Conservation (phyloP, 2,113 vertebrate species). For the Microcebus jonahi region DNA sequence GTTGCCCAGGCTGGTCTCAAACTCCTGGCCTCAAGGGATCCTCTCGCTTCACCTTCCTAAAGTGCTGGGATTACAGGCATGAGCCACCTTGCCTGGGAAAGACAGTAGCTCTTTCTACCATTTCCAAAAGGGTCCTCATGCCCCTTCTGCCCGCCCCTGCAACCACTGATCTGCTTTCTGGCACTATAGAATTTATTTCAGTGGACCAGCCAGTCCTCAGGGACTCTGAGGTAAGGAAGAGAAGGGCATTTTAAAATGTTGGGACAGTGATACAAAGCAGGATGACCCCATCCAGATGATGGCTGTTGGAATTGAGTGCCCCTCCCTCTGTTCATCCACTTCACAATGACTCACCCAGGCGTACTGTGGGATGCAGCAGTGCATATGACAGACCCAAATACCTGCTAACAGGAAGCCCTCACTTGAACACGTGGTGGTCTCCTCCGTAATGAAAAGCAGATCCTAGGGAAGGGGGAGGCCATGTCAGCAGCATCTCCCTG, state of each 20-base stretch:
- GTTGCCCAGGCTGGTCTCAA: too few species aligned
- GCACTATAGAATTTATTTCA: neutral
- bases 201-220: neutral
- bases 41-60: too few species aligned
- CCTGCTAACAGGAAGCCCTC: neutral
- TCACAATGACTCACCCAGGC: neutral
- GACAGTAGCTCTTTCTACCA: neutral
- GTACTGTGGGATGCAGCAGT: neutral
- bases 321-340: neutral
- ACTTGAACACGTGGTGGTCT: neutral
- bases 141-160: neutral
- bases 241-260: neutral
- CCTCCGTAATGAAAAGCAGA: neutral
- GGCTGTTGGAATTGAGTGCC: neutral
- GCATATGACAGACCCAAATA: neutral
- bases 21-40: too few species aligned
- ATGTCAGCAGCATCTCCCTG: neutral
- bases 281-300: neutral
- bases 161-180: neutral
- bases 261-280: neutral
- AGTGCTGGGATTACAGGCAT: too few species aligned
- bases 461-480: neutral
- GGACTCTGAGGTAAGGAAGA: neutral
- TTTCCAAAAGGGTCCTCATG: neutral
- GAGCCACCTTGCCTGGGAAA: too few species aligned